These are phyloP conservation scores for Drosophila emarginata DNA, from an alignment of 2,888 invertebrate genomes.

Conservation along the genomic window DNA sequence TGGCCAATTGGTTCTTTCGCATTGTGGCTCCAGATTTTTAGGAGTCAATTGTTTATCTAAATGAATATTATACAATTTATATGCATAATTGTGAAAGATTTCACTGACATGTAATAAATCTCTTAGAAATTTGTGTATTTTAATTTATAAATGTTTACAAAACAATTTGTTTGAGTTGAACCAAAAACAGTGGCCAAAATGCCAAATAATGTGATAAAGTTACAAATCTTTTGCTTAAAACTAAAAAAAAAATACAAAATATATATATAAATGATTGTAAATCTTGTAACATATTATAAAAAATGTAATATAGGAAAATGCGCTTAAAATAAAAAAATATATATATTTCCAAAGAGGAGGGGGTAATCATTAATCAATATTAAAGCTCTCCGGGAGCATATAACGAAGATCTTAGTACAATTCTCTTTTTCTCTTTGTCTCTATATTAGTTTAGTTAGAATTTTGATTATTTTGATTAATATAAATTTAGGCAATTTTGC, in stretches of 20 bases:
- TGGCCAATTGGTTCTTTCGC: slow-evolving; percentile 87
- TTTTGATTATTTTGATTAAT: not conserved
- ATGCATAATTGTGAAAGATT: not conserved
- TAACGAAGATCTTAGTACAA: not conserved
- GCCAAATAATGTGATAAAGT: slow-evolving; percentile 25
- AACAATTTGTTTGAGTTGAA: slow-evolving; percentile 16
- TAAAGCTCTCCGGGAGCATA: slow-evolving; percentile 8
- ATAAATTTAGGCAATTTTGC: slow-evolving; percentile 77
- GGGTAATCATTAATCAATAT: not conserved
- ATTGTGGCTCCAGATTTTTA: slow-evolving; percentile 73
- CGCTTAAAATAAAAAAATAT: slow-evolving; percentile 5
- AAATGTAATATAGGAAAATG: slow-evolving; percentile 18
- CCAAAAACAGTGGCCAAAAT: slow-evolving; percentile 11
- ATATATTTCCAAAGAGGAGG: not conserved
- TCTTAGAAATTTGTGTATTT: not conserved
- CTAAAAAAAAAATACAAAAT: slow-evolving; percentile 44
- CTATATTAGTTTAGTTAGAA: too few relatives aligned
- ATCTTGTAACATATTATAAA: slow-evolving; percentile 50
- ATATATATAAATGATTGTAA: slow-evolving; percentile 21
- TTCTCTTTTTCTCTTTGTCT: not conserved
- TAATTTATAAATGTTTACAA: slow-evolving; percentile 4
- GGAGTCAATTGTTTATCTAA: not conserved
- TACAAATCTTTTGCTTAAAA: slow-evolving; percentile 29
- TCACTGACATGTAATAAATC: not conserved
- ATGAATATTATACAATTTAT: not conserved